Evolutionary conservation across 2,797 vertebrate species (phyloP).

Genomic region (Petrocephalus sullivani): DNA sequence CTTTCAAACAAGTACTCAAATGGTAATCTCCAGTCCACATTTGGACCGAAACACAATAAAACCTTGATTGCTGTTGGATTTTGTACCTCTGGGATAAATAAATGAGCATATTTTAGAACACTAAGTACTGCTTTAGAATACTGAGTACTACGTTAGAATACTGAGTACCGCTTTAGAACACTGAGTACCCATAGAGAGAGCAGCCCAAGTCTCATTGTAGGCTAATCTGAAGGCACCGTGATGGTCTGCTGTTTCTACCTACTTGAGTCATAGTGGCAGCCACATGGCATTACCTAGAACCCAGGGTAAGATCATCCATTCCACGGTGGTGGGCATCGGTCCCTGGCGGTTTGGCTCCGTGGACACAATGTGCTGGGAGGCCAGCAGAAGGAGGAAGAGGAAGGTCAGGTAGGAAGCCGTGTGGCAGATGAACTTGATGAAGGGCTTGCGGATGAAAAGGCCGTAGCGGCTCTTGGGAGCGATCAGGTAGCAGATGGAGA

Average conservation of each 20-base stretch:
- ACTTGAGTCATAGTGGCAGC: not conserved
- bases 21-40: not conserved
- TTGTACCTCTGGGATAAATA: not conserved
- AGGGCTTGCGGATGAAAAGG: conserved; percentile 95
- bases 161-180: not conserved
- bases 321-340: conserved; percentile 82
- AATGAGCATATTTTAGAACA: not conserved
- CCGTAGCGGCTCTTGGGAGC: conserved; percentile 91
- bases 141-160: not conserved
- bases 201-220: not conserved
- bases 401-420: conserved; percentile 98
- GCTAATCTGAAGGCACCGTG: not conserved
- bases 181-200: not conserved
- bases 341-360: conserved; percentile 77
- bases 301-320: conserved; percentile 97
- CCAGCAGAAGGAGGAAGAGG: conserved; percentile 89
- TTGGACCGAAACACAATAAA: not conserved
- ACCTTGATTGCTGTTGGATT: not conserved
- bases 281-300: conserved; percentile 69
- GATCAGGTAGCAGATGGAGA: conserved; percentile 91
- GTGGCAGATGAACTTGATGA: conserved; percentile 99
- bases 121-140: not conserved
- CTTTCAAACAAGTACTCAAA: not conserved
- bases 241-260: not conserved
- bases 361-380: conserved; percentile 89